These are phyloP conservation scores for Manacus vitellinus DNA, from an alignment of 2,113 vertebrate genomes.

Conservation along the genomic window DNA sequence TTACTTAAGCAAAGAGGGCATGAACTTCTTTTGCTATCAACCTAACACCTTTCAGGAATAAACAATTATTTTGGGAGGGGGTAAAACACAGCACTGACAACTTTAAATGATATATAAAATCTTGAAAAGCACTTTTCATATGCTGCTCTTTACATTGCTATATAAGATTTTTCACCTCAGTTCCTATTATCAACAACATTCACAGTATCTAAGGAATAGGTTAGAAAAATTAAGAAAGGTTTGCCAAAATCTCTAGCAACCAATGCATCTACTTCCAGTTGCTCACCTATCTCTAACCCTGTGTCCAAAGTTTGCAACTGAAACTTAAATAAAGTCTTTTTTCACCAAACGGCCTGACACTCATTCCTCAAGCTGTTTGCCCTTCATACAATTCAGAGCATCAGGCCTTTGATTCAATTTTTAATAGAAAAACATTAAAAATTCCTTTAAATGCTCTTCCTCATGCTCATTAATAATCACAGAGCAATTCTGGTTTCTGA, in stretches of 20 bases:
- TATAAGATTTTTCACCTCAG: background rate
- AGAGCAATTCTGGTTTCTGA: background rate
- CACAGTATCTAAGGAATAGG: background rate
- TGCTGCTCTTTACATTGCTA: fast-evolving
- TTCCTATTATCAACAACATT: background rate
- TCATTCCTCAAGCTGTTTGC: background rate
- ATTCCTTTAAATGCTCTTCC: background rate
- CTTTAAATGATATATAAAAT: background rate
- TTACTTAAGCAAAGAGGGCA: background rate
- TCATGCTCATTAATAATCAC: background rate
- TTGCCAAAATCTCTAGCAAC: background rate
- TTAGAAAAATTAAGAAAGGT: background rate
- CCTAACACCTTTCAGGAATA: background rate
- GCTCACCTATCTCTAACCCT: background rate
- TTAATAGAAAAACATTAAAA: slow-evolving; percentile 27
- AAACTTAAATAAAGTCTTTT: background rate
- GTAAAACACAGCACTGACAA: background rate
- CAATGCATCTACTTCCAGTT: background rate
- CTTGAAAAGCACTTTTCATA: background rate
- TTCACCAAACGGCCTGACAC: background rate
- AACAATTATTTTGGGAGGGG: background rate
- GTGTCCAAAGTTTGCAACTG: background rate
- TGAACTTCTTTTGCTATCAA: background rate
- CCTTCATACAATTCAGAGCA: background rate
- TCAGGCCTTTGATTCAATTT: slow-evolving; percentile 3